Percentiles rank a stretch among this genome's conserved stretches.
These are phyloP conservation scores for Alectura lathami DNA, from an alignment of 2,113 vertebrate genomes.

Conservation along the genomic window DNA sequence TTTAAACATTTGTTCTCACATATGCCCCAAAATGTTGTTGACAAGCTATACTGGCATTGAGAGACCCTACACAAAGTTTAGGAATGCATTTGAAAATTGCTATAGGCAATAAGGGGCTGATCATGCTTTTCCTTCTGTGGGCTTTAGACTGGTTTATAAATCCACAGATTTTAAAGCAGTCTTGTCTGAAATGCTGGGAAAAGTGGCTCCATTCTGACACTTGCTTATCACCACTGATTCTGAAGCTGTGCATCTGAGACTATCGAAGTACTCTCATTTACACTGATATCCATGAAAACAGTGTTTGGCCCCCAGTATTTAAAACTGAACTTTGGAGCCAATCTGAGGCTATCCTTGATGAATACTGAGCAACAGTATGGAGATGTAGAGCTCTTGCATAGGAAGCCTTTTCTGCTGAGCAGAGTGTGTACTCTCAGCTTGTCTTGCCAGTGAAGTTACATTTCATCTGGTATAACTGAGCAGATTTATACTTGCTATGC, in stretches of 20 bases:
- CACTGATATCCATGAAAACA: neutral
- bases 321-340: neutral
- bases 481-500: neutral
- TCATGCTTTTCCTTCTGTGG: conserved; percentile 43
- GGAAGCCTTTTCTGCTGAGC: neutral
- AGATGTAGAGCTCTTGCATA: neutral
- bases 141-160: neutral
- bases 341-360: neutral
- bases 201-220: neutral
- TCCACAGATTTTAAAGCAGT: conserved; percentile 29
- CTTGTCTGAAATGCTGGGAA: neutral
- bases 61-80: conserved; percentile 64
- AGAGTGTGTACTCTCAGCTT: neutral
- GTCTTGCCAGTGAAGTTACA: neutral
- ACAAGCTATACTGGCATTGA: conserved; percentile 66
- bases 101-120: conserved; percentile 21
- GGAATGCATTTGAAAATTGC: conserved; percentile 43
- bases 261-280: neutral
- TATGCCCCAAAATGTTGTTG: conserved; percentile 67
- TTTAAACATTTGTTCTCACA: conserved; percentile 63
- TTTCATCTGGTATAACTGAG: neutral
- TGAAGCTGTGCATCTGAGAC: neutral
- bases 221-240: neutral
- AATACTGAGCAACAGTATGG: neutral
- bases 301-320: neutral